A percentile compares a stretch with the other conserved stretches of the same genome.
Evolutionary conservation across 2,113 vertebrate genomes (phyloP).

Genomic region (Otis tarda): DNA sequence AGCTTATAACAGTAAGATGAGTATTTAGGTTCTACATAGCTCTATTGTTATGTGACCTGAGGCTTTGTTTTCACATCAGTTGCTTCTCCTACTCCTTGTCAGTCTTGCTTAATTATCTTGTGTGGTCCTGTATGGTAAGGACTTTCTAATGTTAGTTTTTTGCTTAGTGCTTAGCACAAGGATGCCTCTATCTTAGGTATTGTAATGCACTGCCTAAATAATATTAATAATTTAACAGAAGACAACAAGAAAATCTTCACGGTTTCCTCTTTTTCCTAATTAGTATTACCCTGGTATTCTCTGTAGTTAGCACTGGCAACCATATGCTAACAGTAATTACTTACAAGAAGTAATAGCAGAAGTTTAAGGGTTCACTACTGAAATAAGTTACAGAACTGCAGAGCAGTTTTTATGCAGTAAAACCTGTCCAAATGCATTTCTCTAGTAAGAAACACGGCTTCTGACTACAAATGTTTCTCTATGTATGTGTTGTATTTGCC

Average conservation of each 20-base stretch:
- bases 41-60: neutral
- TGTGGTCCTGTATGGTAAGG: neutral
- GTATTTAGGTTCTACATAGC: neutral
- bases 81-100: neutral
- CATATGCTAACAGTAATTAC: neutral
- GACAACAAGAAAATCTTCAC: neutral
- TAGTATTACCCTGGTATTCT: neutral
- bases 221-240: neutral
- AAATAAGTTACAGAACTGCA: neutral
- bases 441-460: neutral
- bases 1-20: neutral
- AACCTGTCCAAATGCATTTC: neutral
- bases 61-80: neutral
- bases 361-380: neutral
- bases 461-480: neutral
- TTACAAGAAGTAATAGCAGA: neutral
- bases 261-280: neutral
- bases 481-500: neutral
- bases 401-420: neutral
- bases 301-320: neutral
- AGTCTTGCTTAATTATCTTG: slow-evolving; percentile 12
- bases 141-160: neutral
- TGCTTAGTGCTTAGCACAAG: neutral
- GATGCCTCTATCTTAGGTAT: neutral
- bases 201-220: neutral